Evolutionary conservation across 2,888 invertebrate species (phyloP).

Genomic region (Polymixis lichenea): DNA sequence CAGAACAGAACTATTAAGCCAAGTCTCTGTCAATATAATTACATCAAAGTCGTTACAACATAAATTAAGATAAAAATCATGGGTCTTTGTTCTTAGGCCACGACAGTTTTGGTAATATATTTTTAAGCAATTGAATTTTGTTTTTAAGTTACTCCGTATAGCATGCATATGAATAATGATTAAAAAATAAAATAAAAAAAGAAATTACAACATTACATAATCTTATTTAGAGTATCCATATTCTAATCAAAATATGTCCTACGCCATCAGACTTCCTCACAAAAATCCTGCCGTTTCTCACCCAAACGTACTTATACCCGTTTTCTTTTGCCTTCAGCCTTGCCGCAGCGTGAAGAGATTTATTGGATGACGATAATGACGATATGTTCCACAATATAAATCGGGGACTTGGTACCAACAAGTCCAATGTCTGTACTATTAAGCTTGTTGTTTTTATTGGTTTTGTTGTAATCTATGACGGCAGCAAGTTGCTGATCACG

Average conservation of each 20-base stretch:
- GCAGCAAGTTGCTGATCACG: too few species aligned
- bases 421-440: too few species aligned
- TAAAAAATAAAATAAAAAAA: too few species aligned
- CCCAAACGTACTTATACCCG: neutral
- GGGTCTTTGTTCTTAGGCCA: too few species aligned
- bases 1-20: conserved; percentile 4
- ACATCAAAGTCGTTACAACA: neutral
- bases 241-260: neutral
- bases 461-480: too few species aligned
- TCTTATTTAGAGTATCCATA: neutral
- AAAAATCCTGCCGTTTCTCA: neutral
- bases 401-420: too few species aligned
- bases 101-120: too few species aligned
- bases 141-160: neutral
- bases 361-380: neutral
- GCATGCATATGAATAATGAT: too few species aligned
- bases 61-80: neutral
- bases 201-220: too few species aligned
- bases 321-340: conserved; percentile 2
- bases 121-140: neutral
- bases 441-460: too few species aligned
- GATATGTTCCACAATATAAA: neutral
- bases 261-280: neutral
- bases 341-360: neutral
- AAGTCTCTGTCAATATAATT: neutral